Conservation (phyloP, 2,888 invertebrate genomes). For the Anoplius nigerrimus region DNA sequence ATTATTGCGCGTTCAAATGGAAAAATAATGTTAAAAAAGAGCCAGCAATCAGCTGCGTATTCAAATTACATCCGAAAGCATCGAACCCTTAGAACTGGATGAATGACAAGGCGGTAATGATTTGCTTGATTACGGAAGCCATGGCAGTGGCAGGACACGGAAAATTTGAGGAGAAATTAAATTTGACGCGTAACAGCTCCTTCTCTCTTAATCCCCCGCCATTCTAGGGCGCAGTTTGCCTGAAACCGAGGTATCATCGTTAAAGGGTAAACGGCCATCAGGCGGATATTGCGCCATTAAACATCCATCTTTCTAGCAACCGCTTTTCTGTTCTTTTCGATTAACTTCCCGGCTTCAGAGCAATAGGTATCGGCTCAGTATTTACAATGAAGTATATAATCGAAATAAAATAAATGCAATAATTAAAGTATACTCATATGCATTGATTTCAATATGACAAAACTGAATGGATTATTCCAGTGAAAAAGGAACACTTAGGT, state of each 20-base stretch:
- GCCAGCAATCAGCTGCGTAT: no score
- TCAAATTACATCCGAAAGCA: no score
- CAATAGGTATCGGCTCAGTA: background rate
- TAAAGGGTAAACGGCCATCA: conserved; percentile 61
- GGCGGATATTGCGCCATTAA: conserved; percentile 54
- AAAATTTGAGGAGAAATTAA: conserved; percentile 45
- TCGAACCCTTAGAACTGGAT: background rate
- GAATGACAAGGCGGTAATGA: conserved; percentile 6
- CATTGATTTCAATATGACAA: no score
- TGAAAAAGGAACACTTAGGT: no score
- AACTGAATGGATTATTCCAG: no score
- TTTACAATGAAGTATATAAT: no score
- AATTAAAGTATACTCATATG: no score
- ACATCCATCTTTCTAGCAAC: background rate
- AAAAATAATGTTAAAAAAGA: no score
- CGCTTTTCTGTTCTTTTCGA: background rate
- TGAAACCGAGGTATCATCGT: conserved; percentile 55
- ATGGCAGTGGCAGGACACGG: conserved; percentile 16
- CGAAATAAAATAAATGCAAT: no score
- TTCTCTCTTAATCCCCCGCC: background rate
- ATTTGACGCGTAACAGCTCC: conserved; percentile 41
- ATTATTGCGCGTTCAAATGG: no score
- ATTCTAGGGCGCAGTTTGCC: background rate
- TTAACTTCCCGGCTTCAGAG: background rate
- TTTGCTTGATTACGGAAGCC: background rate